Conservation (phyloP, 2,113 vertebrate genomes). For the Halcyon malimbica region DNA sequence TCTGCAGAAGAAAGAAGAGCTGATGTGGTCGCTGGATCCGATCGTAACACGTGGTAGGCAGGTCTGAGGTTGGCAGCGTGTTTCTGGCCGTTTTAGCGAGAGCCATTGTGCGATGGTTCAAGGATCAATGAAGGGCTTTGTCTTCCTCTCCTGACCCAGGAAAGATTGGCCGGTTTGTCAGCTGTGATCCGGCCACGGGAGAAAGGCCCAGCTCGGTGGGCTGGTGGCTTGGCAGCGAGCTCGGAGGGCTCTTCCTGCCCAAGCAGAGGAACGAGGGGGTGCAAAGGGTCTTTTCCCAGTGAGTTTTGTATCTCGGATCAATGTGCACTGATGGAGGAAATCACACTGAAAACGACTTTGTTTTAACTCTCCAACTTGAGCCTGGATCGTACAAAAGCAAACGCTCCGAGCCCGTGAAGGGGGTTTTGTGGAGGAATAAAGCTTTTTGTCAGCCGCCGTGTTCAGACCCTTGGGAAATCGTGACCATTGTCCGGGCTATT, state of each 20-base stretch:
- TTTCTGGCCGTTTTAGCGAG: too few relatives aligned
- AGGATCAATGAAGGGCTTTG: background rate
- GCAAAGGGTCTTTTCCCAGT: background rate
- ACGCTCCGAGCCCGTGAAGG: background rate
- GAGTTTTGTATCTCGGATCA: background rate
- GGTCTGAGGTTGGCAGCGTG: too few relatives aligned
- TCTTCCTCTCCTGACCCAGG: background rate
- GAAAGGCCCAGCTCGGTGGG: background rate
- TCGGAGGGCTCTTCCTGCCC: background rate
- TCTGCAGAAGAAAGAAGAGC: too few relatives aligned
- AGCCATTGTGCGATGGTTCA: too few relatives aligned
- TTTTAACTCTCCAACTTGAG: conserved; percentile 35
- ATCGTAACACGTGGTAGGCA: too few relatives aligned
- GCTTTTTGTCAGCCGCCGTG: conserved; percentile 34
- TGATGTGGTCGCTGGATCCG: too few relatives aligned
- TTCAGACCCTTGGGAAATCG: conserved; percentile 63
- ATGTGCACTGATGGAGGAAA: background rate
- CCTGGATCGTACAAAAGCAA: conserved; percentile 40
- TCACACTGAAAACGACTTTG: background rate
- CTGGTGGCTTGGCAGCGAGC: background rate
- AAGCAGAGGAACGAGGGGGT: background rate
- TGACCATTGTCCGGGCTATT: conserved; percentile 58
- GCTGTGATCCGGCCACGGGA: background rate
- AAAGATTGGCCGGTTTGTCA: background rate
- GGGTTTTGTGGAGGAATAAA: conserved; percentile 55